phyloP scores from a whole-genome alignment of 2,113 vertebrate genomes.

The Nyctereutes procyonoides region DNA sequence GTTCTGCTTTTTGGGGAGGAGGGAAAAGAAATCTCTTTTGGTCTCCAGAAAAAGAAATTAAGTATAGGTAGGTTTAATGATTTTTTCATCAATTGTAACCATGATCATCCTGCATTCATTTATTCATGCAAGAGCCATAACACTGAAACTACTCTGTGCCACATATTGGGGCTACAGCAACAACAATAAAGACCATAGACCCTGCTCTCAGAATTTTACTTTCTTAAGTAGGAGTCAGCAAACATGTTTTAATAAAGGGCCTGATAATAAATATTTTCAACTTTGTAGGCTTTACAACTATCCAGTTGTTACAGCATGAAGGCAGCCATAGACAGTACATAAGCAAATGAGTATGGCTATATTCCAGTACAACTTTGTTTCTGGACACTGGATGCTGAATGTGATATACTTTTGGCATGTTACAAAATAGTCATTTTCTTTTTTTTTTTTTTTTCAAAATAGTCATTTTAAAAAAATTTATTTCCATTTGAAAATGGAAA shows the following conservation, averaged over 20 bases:
- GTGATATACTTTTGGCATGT: background rate
- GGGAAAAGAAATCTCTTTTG: background rate
- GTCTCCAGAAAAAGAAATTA: background rate
- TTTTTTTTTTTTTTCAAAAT: constrained; percentile 33
- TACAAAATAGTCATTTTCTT: background rate
- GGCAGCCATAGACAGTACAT: background rate
- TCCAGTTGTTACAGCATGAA: background rate
- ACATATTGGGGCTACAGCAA: background rate
- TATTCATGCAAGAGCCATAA: background rate
- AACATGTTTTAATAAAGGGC: background rate
- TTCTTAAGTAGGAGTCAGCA: background rate
- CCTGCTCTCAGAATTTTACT: background rate
- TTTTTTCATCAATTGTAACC: constrained; percentile 49
- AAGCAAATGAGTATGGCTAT: background rate
- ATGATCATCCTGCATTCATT: background rate
- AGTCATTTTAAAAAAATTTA: background rate
- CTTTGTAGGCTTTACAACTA: background rate
- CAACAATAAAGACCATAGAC: background rate
- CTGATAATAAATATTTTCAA: background rate
- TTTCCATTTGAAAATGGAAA: background rate
- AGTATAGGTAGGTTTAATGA: background rate
- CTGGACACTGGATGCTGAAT: background rate
- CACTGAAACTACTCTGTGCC: background rate
- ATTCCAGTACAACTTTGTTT: background rate
- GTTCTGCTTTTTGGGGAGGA: background rate